Evolutionary conservation across 2,113 vertebrate species (phyloP).

Genomic region (Octodon degus): DNA sequence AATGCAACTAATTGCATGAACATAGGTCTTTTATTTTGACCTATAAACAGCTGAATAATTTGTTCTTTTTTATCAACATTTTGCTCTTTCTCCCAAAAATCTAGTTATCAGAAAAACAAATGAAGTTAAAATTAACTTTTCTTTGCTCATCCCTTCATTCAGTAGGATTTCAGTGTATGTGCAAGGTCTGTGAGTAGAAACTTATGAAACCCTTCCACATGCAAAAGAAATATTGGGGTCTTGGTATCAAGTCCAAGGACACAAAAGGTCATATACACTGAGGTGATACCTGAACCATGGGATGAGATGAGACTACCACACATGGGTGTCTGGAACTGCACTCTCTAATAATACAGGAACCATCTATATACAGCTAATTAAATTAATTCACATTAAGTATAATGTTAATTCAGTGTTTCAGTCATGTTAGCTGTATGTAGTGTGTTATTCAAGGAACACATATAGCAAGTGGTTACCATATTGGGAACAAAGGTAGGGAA

Average conservation of each 20-base stretch:
- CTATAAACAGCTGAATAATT: not conserved
- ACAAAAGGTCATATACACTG: not conserved
- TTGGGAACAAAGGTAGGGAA: not conserved
- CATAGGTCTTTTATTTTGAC: not conserved
- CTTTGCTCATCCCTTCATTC: conserved; percentile 1
- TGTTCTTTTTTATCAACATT: conserved; percentile 15
- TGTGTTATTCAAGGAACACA: not conserved
- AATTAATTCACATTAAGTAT: conserved; percentile 28
- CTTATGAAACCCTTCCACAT: not conserved
- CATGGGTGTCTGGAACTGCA: not conserved
- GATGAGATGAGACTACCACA: not conserved
- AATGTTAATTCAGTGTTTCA: conserved; percentile 30
- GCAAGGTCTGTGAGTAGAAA: not conserved
- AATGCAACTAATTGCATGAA: not conserved
- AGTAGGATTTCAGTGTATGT: not conserved
- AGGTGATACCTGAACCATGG: not conserved
- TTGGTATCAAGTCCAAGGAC: not conserved
- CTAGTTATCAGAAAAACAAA: not conserved
- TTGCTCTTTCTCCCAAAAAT: not conserved
- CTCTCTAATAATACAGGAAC: not conserved
- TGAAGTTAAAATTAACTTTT: conserved; percentile 1
- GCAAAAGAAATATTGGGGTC: not conserved
- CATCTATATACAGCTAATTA: not conserved
- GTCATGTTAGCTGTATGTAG: not conserved
- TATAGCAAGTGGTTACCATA: not conserved